Evolutionary conservation across 2,888 invertebrate species (phyloP).

Genomic region (Heteromyza rotundicornis): DNA sequence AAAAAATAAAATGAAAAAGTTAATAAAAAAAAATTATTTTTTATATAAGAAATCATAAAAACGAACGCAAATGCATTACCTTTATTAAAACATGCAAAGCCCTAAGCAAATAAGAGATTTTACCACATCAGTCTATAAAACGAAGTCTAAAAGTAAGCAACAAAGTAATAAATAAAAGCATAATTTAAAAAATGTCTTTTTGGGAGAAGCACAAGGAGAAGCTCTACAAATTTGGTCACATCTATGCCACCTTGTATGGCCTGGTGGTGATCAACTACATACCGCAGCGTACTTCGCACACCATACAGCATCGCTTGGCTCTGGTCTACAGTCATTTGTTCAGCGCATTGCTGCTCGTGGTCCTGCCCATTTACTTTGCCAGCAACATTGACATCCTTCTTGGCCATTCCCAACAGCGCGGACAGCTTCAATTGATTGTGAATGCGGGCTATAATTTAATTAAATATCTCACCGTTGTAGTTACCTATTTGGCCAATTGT

Average conservation of each 20-base stretch:
- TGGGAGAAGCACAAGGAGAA: slow-evolving; percentile 48
- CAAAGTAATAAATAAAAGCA: no score
- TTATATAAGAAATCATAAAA: no score
- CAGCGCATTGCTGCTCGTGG: slow-evolving; percentile 39
- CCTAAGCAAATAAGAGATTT: no score
- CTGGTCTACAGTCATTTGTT: slow-evolving; percentile 43
- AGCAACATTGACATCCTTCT: slow-evolving; percentile 36
- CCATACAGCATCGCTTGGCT: slow-evolving; percentile 23
- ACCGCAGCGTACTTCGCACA: slow-evolving; percentile 34
- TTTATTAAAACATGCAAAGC: no score
- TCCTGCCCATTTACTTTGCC: slow-evolving; percentile 43
- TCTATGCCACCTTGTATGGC: slow-evolving; percentile 48
- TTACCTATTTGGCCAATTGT: slow-evolving; percentile 46
- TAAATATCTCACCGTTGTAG: slow-evolving; percentile 45
- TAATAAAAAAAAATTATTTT: no score
- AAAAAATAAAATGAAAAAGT: no score
- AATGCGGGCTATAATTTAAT: slow-evolving; percentile 45
- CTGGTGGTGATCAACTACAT: slow-evolving; percentile 47
- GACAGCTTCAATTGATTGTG: slow-evolving; percentile 44
- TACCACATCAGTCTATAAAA: no score
- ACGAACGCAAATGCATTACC: no score
- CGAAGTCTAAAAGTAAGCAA: no score
- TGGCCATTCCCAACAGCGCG: slow-evolving; percentile 35
- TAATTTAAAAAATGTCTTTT: slow-evolving; percentile 37
- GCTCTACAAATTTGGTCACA: slow-evolving; percentile 46